Base-by-base conservation (phyloP, 2,113 vertebrate genomes). In the Scomber scombrus region DNA sequence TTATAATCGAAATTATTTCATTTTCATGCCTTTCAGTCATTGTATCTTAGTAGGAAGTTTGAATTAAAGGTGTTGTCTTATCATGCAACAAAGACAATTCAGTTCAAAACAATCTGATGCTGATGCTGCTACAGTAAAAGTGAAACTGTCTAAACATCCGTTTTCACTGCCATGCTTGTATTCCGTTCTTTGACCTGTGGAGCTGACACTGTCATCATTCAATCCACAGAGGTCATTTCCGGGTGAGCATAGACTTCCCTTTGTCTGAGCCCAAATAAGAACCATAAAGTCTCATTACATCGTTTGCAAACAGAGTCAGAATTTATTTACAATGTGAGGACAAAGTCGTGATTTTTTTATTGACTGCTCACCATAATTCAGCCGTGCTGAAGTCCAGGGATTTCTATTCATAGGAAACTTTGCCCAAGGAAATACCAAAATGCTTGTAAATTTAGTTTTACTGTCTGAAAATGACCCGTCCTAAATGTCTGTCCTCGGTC, bases 181-280 rank as follows among this genome's bases (percentile, higher is more conserved):
- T 90, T 84, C 68, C 76, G 91, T 91, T 91, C 76, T 85, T 15
- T 90, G 85, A 90, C 85, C 88, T 88, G 82, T 78, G 81, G 82
- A 89, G 54, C 76, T 85, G 89, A 90, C 89, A 88, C 66, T 18
- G 57, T 21, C 89, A 93, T 92, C 87, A 88, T 89, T 93, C 84
- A 93, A 75, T 19, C 79, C 54, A 8, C 83, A 73, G 75, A 88
- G 91, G 93, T 92, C 86, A 91, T 90, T 87, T 93, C 90, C 89
- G 89, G 88, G 81, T 92, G 85, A 89, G 54, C 85, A 86, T 63
- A 88, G 78, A 73, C 85, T 86, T 91, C 74, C 79, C 80, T 88
- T 90, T 90, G 88, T 90, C 86, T 88, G 54, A 83, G 58, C 67
- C 70, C 74, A 67, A 92, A 88, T 83, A 78, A 65, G 66, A 90